Base-by-base conservation (phyloP, 2,888 invertebrate genomes). In the Orchesella flavescens region DNA sequence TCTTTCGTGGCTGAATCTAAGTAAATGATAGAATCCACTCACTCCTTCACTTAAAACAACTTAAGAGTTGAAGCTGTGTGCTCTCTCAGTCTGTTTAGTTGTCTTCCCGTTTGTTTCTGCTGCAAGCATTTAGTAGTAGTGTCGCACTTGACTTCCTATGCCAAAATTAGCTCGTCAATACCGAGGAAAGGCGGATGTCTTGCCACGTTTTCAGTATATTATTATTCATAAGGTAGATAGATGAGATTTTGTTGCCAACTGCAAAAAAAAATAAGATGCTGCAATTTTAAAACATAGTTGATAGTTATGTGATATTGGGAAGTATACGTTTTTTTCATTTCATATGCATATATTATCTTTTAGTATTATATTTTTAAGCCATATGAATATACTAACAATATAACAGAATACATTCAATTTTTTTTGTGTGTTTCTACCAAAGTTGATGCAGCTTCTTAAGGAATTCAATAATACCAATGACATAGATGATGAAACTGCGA, bases 141-240 rank as follows among this genome's bases (percentile, higher is more conserved):
- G 75, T 81, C 63, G 75, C 43, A 65, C 57, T 69, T 61, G 59
- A 44, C 57, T 46, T 23, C 66, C 21, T 79, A 77, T 77, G 83
- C 83, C 83, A 83, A 73, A 83, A 83, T 83, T 83, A 83, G 83
- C 83, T 77, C 83, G 57, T 83, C 83, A 76, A 72, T 83, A 71
- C 10, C 19, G 44, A 46, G 15, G 46, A 23, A 44, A 75, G 17
- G 63, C 46, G 65, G 34, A 65, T 61, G 73, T 15, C 68, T 66
- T 68, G 19, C 71, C 71, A 53, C 44, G 46, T 53, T 23, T 21
- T 53, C 49, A 19, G 68, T 66, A 55, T 77, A 34, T 78, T 69
- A 19, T 61, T 55, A 21, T 66, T 43, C 23, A 46, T 21, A 63
- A 72, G 65, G 46, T 72, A 19, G 53, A 71, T 72, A 19, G 53